These are phyloP conservation scores for Linnaemya vulpina DNA, from an alignment of 2,888 invertebrate species.

Conservation along the genomic window DNA sequence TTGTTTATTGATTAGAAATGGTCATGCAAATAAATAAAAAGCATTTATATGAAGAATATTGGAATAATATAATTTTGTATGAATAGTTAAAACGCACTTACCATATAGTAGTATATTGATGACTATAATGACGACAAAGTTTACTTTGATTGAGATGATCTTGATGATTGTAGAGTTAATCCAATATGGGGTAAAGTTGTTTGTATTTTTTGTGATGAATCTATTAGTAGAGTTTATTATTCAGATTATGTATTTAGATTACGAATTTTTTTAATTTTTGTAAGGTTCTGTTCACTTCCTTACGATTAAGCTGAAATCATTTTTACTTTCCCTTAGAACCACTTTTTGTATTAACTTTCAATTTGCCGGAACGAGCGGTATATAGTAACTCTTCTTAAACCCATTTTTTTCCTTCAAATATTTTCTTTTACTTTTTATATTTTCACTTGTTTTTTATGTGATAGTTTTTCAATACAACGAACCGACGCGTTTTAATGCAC, in stretches of 20 bases:
- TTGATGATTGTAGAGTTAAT: constrained; percentile 38
- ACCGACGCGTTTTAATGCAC: constrained; percentile 58
- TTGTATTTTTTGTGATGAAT: constrained; percentile 17
- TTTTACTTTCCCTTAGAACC: not conserved
- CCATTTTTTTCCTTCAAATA: not conserved
- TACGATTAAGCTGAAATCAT: not conserved
- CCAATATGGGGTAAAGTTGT: constrained; percentile 23
- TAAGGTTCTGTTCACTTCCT: constrained; percentile 2
- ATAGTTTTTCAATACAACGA: constrained; percentile 25
- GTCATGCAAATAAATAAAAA: constrained; percentile 11
- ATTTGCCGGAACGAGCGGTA: constrained; percentile 49
- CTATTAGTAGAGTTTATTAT: not conserved
- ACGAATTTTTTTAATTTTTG: not conserved
- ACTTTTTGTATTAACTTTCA: not conserved
- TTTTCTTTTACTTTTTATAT: not conserved
- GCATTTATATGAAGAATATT: not conserved
- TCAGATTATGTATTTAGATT: not conserved
- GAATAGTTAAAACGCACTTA: constrained; percentile 34
- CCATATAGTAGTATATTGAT: constrained; percentile 68
- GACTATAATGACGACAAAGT: constrained; percentile 42
- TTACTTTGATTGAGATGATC: constrained; percentile 40
- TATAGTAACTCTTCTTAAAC: constrained; percentile 24
- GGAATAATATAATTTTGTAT: not conserved
- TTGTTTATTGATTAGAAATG: constrained; percentile 21
- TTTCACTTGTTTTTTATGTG: not conserved